These are phyloP conservation scores for Austrofundulus limnaeus DNA, from an alignment of 2,113 vertebrate genomes.

Conservation along the genomic window DNA sequence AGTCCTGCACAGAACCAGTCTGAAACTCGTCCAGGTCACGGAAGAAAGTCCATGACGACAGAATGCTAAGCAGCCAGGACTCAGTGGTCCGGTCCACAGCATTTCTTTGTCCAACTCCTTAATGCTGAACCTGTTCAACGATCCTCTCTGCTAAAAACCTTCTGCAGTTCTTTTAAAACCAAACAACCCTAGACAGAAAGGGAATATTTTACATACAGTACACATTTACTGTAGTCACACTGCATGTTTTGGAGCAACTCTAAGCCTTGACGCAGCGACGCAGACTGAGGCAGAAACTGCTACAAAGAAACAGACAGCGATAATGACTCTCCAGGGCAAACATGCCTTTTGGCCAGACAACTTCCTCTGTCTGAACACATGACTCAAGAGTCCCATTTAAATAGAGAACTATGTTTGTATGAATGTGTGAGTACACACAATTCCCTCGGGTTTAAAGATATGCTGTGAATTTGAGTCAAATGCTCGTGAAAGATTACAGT, in stretches of 20 bases:
- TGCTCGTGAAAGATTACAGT: slow-evolving; percentile 42
- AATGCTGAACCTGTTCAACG: background rate
- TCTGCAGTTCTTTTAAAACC: background rate
- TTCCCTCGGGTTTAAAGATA: slow-evolving; percentile 21
- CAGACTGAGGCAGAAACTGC: background rate
- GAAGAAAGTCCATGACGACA: background rate
- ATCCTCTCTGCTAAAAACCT: background rate
- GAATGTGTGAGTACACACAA: background rate
- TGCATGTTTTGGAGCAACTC: background rate
- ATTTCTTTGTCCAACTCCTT: background rate
- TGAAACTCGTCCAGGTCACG: background rate
- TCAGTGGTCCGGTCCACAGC: background rate
- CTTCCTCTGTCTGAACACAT: slow-evolving; percentile 64
- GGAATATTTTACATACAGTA: background rate
- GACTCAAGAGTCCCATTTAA: slow-evolving; percentile 60
- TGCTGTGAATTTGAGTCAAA: slow-evolving; percentile 58
- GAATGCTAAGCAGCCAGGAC: background rate
- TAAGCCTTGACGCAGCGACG: background rate
- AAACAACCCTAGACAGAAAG: background rate
- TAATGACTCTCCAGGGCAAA: slow-evolving; percentile 56
- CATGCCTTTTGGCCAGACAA: slow-evolving; percentile 58
- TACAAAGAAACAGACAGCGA: slow-evolving; percentile 22
- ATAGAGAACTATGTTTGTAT: slow-evolving; percentile 21
- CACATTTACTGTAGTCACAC: background rate
- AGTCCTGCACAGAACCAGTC: background rate